Percentiles rank a stretch among this genome's conserved stretches.
Evolutionary conservation across 1,140 invertebrate genomes (phyloP).

Genomic region (Diorhabda sublineata): DNA sequence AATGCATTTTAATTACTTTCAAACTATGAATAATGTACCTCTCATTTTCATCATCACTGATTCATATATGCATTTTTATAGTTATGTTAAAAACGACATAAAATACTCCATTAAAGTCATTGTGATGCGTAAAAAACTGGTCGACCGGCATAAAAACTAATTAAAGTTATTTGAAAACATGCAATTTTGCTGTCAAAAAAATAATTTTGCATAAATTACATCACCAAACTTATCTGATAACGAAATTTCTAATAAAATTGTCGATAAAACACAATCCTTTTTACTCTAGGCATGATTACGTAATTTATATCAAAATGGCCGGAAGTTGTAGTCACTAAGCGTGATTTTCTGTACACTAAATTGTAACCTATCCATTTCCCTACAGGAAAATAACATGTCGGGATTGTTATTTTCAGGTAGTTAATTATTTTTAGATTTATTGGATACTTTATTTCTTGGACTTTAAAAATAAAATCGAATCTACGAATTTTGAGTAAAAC

Average conservation of each 20-base stretch:
- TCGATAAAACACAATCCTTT: constrained; percentile 25
- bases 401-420: constrained; percentile 5
- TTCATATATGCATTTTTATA: too few species aligned
- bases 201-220: constrained; percentile 22
- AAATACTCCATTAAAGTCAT: not conserved
- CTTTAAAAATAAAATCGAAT: too few species aligned
- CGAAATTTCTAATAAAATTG: constrained; percentile 23
- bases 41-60: too few species aligned
- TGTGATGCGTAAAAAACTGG: not conserved
- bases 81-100: too few species aligned
- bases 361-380: constrained; percentile 11
- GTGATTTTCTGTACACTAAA: constrained; percentile 7
- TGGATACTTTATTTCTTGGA: too few species aligned
- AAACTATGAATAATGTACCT: too few species aligned
- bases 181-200: constrained; percentile 25
- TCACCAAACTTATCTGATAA: constrained; percentile 24
- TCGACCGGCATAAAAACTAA: constrained; percentile 12
- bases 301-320: constrained; percentile 13
- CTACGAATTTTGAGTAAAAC: too few species aligned
- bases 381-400: constrained; percentile 10
- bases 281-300: constrained; percentile 20
- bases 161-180: constrained; percentile 23
- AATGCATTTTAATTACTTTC: too few species aligned
- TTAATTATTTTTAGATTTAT: constrained; percentile 4
- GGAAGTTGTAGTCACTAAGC: constrained; percentile 21